Conservation (phyloP, 2,113 vertebrate species). For the Anser cygnoides region DNA sequence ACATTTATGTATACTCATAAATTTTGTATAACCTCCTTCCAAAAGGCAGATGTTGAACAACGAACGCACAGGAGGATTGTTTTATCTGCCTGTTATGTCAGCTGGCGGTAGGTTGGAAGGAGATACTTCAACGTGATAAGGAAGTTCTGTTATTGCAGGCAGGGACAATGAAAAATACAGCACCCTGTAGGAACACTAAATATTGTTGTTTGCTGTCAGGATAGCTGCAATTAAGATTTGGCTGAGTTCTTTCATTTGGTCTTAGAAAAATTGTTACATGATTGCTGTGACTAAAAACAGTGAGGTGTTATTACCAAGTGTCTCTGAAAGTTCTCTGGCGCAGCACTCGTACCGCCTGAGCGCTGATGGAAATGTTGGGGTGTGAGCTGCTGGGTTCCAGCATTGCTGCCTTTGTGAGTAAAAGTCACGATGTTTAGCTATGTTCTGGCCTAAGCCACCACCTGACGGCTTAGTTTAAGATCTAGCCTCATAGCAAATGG, state of each 20-base stretch:
- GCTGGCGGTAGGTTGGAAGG: not conserved
- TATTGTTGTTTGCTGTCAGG: not conserved
- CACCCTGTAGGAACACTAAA: not conserved
- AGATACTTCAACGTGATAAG: not conserved
- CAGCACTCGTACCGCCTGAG: not conserved
- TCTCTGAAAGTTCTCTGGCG: not conserved
- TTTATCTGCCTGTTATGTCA: not conserved
- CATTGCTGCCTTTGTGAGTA: too few relatives aligned
- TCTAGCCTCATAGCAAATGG: not conserved
- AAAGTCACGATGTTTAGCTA: too few relatives aligned
- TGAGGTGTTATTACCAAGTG: not conserved
- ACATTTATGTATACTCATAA: not conserved
- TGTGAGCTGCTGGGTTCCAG: not conserved
- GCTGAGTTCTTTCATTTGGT: not conserved
- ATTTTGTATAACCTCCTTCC: not conserved
- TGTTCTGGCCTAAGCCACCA: not conserved
- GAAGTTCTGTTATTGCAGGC: not conserved
- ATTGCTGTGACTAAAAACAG: not conserved
- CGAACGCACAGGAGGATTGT: rapidly evolving
- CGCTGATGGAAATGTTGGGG: not conserved
- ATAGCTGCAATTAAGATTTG: not conserved
- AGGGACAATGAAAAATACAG: not conserved
- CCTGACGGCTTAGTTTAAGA: not conserved
- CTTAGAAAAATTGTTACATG: not conserved
- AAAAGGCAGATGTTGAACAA: not conserved